Evolutionary conservation across 1,140 invertebrate genomes (phyloP), one percentile per base, ranked within the genome.

Genomic region (Cotesia chilonis): DNA sequence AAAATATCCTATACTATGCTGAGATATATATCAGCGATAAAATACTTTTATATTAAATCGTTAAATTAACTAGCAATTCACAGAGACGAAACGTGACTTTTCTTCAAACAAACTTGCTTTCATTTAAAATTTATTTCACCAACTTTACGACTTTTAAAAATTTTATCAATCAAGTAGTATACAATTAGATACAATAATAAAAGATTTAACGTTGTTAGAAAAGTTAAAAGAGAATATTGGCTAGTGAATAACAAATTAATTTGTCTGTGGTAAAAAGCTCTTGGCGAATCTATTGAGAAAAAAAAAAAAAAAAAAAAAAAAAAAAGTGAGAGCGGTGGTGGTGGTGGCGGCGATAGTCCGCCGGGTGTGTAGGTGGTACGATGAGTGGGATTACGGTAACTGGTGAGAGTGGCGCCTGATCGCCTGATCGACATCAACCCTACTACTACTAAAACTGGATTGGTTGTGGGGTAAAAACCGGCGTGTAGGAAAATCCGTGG

Each of bases 381-480:
- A 20, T 12, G 68, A 36, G 17, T 38, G 68, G 10, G 14, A 63
- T 61, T 38, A 68, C 68, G 67, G 54, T 60, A 35, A 55, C 47
- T 52, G 51, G 54, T 52, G 28, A 64, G 37, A 70, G 54, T 28
- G 68, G 59, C 59, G 71, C 71, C 63, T 54, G 41, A 14, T 65
- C 59, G 71, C 71, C 63, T 54, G 41, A 14, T 65, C 60, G 36
- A 72, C 69, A 63, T 71, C 66, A 14, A 61, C 60, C 71, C 59
- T 61, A 9, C 41, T 47, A 47, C 71, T 47, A 37, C 65, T 75
- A 68, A 67, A 63, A 60, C 68, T 52, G 68, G 80, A 84, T 84
- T 84, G 84, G 83, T 74, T 74, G 74, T 66, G 66, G 75, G 73
- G 75, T 72, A 77, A 80, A 78, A 81, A 78, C 78, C 47, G 71